Evolutionary conservation across 1,140 invertebrate genomes (phyloP), one percentile per base, ranked within the genome.

Genomic region (Melitaea cinxia): DNA sequence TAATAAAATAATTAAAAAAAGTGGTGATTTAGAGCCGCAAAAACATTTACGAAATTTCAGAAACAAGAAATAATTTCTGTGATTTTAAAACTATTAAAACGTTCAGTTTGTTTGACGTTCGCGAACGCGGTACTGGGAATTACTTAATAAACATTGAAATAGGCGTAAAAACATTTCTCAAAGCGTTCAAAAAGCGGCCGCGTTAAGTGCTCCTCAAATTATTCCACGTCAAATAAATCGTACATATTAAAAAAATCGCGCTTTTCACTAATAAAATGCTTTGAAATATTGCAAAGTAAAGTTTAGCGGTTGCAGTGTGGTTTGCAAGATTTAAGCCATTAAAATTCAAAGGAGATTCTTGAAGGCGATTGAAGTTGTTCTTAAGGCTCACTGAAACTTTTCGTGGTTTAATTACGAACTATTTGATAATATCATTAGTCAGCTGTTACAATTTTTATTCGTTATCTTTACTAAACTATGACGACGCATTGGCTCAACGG

Each of bases 141-240:
- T 14, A 42, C 37, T 42, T 14, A 55, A 55, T 55, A 39, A 15
- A 33, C 19, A 23, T 12, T 37, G 33, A 39, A 55, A 55, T 23
- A 14, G 14, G 53, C 14, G 19, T 10, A 33, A 42, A 19, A 55
- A 55, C 37, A 17, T 26, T 39, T 10, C 33, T 39, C 21, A 55
- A 33, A 55, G 53, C 53, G 17, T 21, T 39, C 24, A 5, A 55
- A 55, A 55, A 33, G 53, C 37, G 37, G 37, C 53, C 53, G 53
- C 33, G 53, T 21, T 39, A 55, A 55, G 53, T 37, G 53, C 53
- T 55, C 21, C 37, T 24, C 39, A 33, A 55, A 55, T 55, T 10
- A 37, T 39, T 39, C 19, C 53, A 55, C 53, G 19, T 21, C 52
- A 35, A 37, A 55, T 17, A 42, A 39, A 39, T 2, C 37, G 37